Conservation (phyloP, 2,113 vertebrate genomes). For the Marcusenius ussheri region DNA sequence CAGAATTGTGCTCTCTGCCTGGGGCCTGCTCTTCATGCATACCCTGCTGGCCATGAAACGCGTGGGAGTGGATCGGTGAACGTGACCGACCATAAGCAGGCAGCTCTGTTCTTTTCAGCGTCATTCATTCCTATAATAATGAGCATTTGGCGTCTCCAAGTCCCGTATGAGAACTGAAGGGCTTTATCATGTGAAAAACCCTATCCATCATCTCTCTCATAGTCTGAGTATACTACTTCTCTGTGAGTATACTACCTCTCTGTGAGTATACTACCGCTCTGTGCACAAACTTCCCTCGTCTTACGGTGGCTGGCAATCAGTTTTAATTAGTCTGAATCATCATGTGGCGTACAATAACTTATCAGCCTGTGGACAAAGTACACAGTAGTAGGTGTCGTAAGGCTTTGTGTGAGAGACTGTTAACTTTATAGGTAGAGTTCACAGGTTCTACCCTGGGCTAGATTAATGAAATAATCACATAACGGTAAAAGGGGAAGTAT, state of each 20-base stretch:
- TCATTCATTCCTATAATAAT: neutral
- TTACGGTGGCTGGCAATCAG: neutral
- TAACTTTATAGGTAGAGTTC: neutral
- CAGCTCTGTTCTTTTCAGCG: neutral
- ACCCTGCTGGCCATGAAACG: neutral
- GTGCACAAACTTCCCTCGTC: neutral
- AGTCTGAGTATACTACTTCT: neutral
- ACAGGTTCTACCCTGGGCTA: neutral
- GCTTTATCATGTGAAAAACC: neutral
- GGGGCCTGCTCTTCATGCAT: neutral
- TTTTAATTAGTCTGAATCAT: neutral
- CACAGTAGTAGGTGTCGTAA: neutral
- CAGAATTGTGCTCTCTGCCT: neutral
- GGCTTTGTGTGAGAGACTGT: neutral
- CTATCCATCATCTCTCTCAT: neutral
- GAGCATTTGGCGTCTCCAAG: neutral
- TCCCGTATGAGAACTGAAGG: neutral
- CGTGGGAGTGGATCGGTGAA: neutral
- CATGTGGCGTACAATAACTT: neutral
- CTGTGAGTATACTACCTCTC: neutral
- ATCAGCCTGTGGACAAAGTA: neutral
- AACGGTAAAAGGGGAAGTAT: neutral
- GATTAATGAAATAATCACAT: neutral
- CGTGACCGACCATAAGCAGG: neutral
- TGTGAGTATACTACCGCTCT: neutral